A percentile compares a stretch with the other conserved stretches of the same genome.
These are phyloP conservation scores for Automeris io DNA, from an alignment of 2,888 invertebrate species.

Conservation along the genomic window DNA sequence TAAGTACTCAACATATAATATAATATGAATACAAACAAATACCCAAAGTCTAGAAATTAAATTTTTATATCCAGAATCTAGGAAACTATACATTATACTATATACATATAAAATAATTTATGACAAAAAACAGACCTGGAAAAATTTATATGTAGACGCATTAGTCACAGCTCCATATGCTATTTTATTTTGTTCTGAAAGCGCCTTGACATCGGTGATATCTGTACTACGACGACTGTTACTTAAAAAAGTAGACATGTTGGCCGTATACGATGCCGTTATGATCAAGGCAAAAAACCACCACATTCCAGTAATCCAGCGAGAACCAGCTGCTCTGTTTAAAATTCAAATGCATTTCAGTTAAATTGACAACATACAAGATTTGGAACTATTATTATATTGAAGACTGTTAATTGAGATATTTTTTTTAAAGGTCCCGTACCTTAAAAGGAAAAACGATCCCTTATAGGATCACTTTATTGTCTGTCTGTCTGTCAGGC, in stretches of 20 bases:
- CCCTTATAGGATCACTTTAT: no score
- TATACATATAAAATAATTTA: neutral
- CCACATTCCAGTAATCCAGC: constrained; percentile 93
- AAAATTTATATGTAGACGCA: constrained; percentile 91
- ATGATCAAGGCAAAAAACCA: constrained; percentile 96
- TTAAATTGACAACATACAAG: no score
- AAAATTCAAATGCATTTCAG: no score
- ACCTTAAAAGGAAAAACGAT: no score
- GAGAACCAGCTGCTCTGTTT: constrained; percentile 88
- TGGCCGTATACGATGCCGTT: constrained; percentile 85
- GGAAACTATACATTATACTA: neutral
- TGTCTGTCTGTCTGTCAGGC: no score
- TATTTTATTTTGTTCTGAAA: constrained; percentile 89
- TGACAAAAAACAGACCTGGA: constrained; percentile 76
- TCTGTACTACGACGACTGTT: constrained; percentile 86
- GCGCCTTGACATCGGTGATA: constrained; percentile 88
- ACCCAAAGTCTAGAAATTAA: no score
- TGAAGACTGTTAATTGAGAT: no score
- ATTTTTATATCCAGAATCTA: neutral
- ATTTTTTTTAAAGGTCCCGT: no score
- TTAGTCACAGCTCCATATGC: constrained; percentile 88
- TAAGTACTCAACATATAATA: no score
- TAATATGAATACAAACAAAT: no score
- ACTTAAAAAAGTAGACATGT: constrained; percentile 91
- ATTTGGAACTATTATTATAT: no score